Conservation (phyloP, 2,113 vertebrate genomes). For the Gymnarchus niloticus region DNA sequence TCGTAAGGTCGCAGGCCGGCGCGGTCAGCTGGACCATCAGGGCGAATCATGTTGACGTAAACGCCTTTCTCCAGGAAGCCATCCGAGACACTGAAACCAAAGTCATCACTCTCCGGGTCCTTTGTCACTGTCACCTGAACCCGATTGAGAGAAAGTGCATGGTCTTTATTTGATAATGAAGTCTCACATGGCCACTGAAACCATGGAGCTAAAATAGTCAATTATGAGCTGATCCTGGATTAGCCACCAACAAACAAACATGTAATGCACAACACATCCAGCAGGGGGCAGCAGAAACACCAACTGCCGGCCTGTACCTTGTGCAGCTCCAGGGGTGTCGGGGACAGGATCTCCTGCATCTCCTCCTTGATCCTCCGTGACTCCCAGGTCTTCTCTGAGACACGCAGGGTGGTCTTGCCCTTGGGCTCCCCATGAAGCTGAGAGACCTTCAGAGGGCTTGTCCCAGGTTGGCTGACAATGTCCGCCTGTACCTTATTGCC, state of each 20-base stretch:
- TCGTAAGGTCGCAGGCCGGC: conserved; percentile 89
- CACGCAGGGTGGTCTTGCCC: conserved; percentile 57
- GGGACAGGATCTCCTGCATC: conserved; percentile 79
- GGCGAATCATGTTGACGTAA: conserved; percentile 90
- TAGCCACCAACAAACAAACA: no score
- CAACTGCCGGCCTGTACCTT: conserved; percentile 64
- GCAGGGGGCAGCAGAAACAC: no score
- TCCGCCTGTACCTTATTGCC: conserved; percentile 67
- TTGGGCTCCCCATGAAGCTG: conserved; percentile 56
- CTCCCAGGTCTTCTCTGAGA: conserved; percentile 75
- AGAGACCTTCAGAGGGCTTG: conserved; percentile 60
- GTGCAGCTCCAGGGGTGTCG: conserved; percentile 81
- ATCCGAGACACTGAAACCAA: conserved; percentile 93
- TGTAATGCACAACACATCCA: no score
- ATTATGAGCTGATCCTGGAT: neutral
- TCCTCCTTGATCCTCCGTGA: conserved; percentile 75
- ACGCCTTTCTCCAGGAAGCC: conserved; percentile 92
- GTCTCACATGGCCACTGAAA: neutral
- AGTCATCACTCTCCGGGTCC: conserved; percentile 80
- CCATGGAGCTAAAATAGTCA: neutral
- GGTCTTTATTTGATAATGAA: neutral
- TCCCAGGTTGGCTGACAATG: conserved; percentile 57
- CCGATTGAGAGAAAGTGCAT: neutral
- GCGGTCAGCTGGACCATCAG: conserved; percentile 86
- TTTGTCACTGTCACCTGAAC: conserved; percentile 83